Conservation (phyloP, 1,140 invertebrate genomes). For the Hermetia illucens region DNA sequence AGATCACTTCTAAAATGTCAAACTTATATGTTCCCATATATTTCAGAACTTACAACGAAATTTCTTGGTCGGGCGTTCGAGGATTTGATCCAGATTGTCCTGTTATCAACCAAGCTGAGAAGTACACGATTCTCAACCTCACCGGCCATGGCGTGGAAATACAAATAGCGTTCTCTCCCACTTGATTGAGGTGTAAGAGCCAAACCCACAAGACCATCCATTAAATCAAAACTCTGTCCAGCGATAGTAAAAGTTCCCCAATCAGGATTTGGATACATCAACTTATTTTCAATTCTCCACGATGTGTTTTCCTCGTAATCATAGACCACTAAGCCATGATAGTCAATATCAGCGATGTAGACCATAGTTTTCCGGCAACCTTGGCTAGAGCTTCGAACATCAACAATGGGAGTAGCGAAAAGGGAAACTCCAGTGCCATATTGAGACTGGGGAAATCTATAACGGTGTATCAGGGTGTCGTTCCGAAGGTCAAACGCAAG, state of each 20-base stretch:
- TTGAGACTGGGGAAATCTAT: conserved; percentile 36
- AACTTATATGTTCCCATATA: no score
- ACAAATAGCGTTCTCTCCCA: conserved; percentile 47
- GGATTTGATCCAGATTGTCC: conserved; percentile 31
- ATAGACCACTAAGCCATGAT: conserved; percentile 51
- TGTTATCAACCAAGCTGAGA: conserved; percentile 45
- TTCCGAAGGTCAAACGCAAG: conserved; percentile 44
- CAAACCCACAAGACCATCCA: conserved; percentile 59
- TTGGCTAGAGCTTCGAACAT: conserved; percentile 36
- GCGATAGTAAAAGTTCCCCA: conserved; percentile 50
- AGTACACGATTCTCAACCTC: conserved; percentile 50
- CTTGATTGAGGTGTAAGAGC: conserved; percentile 50
- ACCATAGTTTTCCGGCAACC: conserved; percentile 52
- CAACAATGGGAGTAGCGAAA: conserved; percentile 37
- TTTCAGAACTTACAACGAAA: conserved; percentile 26
- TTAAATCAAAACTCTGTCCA: conserved; percentile 51
- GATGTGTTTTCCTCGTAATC: conserved; percentile 40
- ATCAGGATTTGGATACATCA: conserved; percentile 54
- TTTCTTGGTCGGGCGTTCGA: conserved; percentile 24
- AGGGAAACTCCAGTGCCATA: conserved; percentile 31
- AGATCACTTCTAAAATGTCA: no score
- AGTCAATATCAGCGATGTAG: conserved; percentile 59
- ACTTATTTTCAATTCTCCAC: conserved; percentile 52
- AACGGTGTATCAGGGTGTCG: conserved; percentile 37
- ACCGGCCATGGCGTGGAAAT: conserved; percentile 61